A percentile compares a stretch with the other conserved stretches of the same genome.
phyloP scores from a whole-genome alignment of 2,797 vertebrate species.

The Takifugu ocellatus region DNA sequence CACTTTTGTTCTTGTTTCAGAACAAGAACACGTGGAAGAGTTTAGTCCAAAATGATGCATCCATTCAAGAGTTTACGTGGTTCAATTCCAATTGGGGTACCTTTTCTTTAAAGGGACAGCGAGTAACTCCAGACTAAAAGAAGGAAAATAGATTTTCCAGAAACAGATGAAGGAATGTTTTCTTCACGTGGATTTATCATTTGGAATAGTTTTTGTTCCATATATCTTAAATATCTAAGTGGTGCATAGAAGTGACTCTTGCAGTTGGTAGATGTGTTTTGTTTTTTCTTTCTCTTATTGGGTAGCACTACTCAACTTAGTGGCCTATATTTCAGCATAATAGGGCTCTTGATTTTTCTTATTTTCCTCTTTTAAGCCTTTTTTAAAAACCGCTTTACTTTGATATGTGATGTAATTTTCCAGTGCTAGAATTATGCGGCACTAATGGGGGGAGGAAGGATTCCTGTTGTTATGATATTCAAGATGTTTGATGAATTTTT shows the following conservation, averaged over 20 bases:
- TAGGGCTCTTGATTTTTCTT: slow-evolving; percentile 62
- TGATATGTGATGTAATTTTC: slow-evolving; percentile 42
- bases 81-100: slow-evolving; percentile 10
- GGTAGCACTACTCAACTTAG: slow-evolving; percentile 69
- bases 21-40: slow-evolving; percentile 39
- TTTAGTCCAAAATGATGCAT: slow-evolving; percentile 52
- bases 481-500: slow-evolving; percentile 42
- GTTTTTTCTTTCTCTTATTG: slow-evolving; percentile 28
- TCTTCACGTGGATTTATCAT: slow-evolving; percentile 47
- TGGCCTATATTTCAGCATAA: slow-evolving; percentile 70
- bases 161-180: slow-evolving; percentile 9
- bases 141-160: slow-evolving; percentile 10
- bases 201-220: slow-evolving; percentile 49
- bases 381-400: slow-evolving; percentile 39
- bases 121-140: slow-evolving; percentile 14
- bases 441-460: slow-evolving; percentile 52
- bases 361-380: slow-evolving; percentile 19
- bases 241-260: slow-evolving; percentile 58
- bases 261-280: slow-evolving; percentile 57
- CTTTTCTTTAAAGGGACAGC: slow-evolving; percentile 9
- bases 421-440: slow-evolving; percentile 50
- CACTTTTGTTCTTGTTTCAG: slow-evolving; percentile 42
- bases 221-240: slow-evolving; percentile 48
- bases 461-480: slow-evolving; percentile 41
- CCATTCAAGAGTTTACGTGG: slow-evolving; percentile 32